phyloP scores from a whole-genome alignment of 2,888 invertebrate genomes.

The Sinopyrophorus schimmeli region DNA sequence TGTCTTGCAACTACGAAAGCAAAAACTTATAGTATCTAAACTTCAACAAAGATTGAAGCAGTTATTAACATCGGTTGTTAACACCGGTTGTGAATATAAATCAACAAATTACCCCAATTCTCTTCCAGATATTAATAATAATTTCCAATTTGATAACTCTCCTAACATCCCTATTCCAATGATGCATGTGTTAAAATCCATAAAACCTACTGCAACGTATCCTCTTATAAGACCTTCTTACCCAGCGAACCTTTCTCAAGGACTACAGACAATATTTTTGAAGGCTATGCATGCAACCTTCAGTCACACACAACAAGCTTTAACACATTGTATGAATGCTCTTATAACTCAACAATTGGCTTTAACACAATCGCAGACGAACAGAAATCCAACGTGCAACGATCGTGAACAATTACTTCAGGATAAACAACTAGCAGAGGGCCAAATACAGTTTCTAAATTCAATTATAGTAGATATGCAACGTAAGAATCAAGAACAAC shows the following conservation, averaged over 20 bases:
- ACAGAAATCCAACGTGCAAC: slow-evolving; percentile 23
- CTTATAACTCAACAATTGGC: slow-evolving; percentile 33
- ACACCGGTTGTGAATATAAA: too few relatives aligned
- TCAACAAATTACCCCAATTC: too few relatives aligned
- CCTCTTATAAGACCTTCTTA: slow-evolving; percentile 9
- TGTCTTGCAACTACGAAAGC: slow-evolving; percentile 1
- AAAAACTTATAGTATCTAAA: slow-evolving; percentile 4
- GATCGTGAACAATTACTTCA: slow-evolving; percentile 57
- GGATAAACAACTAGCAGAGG: slow-evolving; percentile 67
- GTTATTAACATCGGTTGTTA: too few relatives aligned
- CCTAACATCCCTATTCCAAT: slow-evolving; percentile 28
- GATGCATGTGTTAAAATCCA: slow-evolving; percentile 29
- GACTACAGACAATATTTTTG: slow-evolving; percentile 11
- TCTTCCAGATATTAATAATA: too few relatives aligned
- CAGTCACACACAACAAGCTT: slow-evolving; percentile 34
- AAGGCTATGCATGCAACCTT: slow-evolving; percentile 29
- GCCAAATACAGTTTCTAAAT: slow-evolving; percentile 88
- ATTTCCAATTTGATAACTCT: neutral
- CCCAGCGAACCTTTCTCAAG: slow-evolving; percentile 1
- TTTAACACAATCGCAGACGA: slow-evolving; percentile 21
- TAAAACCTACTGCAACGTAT: slow-evolving; percentile 14
- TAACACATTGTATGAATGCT: slow-evolving; percentile 36
- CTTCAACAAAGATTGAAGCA: slow-evolving; percentile 6
- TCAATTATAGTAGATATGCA: slow-evolving; percentile 97
- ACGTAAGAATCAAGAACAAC: slow-evolving; percentile 83